Base-by-base conservation (phyloP, 35 echinoderm and acorn worm genomes). In the Apostichopus japonicus region DNA sequence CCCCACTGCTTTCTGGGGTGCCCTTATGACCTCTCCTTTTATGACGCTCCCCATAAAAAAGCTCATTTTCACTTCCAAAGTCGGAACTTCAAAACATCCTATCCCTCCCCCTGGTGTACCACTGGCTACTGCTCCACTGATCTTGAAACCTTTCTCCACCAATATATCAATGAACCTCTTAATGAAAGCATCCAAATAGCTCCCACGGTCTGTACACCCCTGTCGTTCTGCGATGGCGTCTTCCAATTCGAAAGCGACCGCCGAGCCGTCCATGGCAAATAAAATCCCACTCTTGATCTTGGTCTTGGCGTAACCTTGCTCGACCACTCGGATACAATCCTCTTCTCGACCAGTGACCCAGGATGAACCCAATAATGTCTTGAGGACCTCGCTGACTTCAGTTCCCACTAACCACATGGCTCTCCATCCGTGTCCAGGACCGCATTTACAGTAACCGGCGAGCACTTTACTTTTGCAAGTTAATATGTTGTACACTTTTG, bases 401-500 rank as follows among this genome's bases (percentile, higher is more conserved):
- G 56, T 10, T 13, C 86, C 86, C 10, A 19, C 86, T 4, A 89
- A 53, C 86, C 86, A 89, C 61, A 89, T 72, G 11, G 62, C 61
- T 24, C 86, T 72, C 86, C 86, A 89, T 57, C 86, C 63, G 44
- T 71, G 86, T 15, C 86, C 86, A 53, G 86, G 86, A 6, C 86
- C 86, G 59, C 86, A 72, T 53, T 89, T 89, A 89, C 86, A 89
- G 62, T 89, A 89, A 7, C 86, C 53, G 13, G 86, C 86, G 53
- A 89, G 72, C 13, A 24, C 10, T 51, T 89, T 89, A 24, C 56
- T 63, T 73, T 89, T 89, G 5, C 23, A 25, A 25, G 86, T 89
- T 8, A 89, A 89, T 19, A 89, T 59, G 33, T 89, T 89, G 62
- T 23, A 24, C 51, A 22, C 17, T 27, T 72, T 56, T 21, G 86